phyloP scores from a whole-genome alignment of 2,888 invertebrate genomes.

The Andrena fulva region DNA sequence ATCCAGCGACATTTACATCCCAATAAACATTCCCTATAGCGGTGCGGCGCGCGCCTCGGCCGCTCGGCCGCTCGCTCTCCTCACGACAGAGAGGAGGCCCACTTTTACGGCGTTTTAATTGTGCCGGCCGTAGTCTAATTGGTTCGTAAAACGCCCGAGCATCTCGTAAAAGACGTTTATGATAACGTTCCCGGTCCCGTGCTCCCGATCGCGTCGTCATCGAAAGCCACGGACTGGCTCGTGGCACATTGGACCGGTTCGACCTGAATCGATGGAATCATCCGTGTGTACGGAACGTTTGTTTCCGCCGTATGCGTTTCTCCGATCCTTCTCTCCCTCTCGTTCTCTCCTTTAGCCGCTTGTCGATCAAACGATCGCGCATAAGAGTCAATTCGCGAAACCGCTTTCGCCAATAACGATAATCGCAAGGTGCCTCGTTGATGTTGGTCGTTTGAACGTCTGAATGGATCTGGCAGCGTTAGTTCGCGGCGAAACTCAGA shows the following conservation, averaged over 20 bases:
- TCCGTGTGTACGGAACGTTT: conserved; percentile 11
- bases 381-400: conserved; percentile 48
- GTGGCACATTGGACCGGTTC: conserved; percentile 45
- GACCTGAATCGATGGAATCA: conserved; percentile 36
- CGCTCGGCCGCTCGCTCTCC: conserved; percentile 45
- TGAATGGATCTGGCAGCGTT: conserved; percentile 85
- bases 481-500: conserved; percentile 85
- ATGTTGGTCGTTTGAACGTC: conserved; percentile 87
- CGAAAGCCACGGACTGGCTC: conserved; percentile 25
- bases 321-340: not conserved
- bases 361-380: conserved; percentile 49
- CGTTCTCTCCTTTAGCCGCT: not conserved
- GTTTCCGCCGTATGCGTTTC: not conserved
- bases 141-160: conserved; percentile 79
- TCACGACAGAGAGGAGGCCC: conserved; percentile 55
- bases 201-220: conserved; percentile 44
- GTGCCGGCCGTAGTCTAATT: conserved; percentile 79
- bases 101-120: conserved; percentile 84
- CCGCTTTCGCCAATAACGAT: conserved; percentile 70
- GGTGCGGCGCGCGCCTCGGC: conserved; percentile 68
- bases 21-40: conserved; percentile 82
- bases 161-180: conserved; percentile 80
- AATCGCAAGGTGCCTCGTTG: conserved; percentile 78
- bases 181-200: conserved; percentile 72
- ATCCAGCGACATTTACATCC: conserved; percentile 85